Base-by-base conservation (phyloP, 2,888 invertebrate genomes). In the Patella ulyssiponensis region DNA sequence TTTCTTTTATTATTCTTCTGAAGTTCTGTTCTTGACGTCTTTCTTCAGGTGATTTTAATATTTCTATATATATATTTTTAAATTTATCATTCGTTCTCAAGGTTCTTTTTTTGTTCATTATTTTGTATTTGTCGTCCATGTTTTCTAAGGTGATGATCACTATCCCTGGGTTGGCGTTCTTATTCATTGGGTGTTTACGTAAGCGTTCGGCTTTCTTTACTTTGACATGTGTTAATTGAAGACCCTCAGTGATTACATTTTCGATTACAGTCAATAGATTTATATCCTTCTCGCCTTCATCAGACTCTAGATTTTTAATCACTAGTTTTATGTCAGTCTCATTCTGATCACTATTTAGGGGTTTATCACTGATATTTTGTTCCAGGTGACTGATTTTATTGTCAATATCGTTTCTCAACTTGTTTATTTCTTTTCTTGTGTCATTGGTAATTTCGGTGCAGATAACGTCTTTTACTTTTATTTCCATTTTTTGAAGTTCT, bases 401-500 rank as follows among this genome's bases (percentile, higher is more conserved):
- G 14, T n/a, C 56, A 56, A 56, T 56, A n/a, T 56, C 56, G 7
- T n/a, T 56, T 56, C n/a, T 56, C 15, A 56, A 14, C 56, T 56
- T 56, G 15, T 56, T 56, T 17, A 56, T 56, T 56, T 56, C 56
- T n/a, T 17, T 56, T n/a, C 56, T n/a, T 17, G n/a, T 56, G 14
- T 56, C 56, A 17, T 56, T 56, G 1, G 56, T 17, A 56, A 56
- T 56, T n/a, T 14, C n/a, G 56, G 14, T n/a, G n/a, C 56, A 56
- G n/a, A 56, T n/a, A 56, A 14, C n/a, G 56, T 56, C n/a, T n/a
- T 56, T 56, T n/a, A 56, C 56, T 58, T 64, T n/a, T 23, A 64
- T 23, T 64, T 64, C 20, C 23, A 64, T 20, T 20, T 64, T n/a
- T 64, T 64, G n/a, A 11, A 64, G n/a, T 64, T 64, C 64, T 64